Conservation (phyloP, 2,888 invertebrate species). For the Sturmia bella region DNA sequence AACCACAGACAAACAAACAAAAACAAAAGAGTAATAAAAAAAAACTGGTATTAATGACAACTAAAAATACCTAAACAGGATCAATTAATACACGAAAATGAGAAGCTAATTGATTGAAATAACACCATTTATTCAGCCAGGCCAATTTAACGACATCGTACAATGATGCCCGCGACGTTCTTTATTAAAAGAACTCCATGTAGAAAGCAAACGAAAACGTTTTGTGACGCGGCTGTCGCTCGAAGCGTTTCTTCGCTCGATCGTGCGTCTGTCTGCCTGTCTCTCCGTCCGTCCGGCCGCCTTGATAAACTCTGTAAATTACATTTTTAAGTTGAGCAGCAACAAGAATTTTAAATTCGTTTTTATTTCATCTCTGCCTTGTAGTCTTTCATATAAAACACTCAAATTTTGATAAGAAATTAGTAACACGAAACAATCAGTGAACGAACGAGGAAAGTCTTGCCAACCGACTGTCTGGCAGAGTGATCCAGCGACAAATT, state of each 20-base stretch:
- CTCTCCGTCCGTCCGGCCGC: not conserved
- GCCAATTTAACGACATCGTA: too few relatives aligned
- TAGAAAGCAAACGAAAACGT: slow-evolving; percentile 36
- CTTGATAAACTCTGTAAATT: slow-evolving; percentile 41
- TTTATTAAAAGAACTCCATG: slow-evolving; percentile 31
- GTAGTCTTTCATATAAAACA: slow-evolving; percentile 35
- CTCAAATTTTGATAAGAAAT: slow-evolving; percentile 57
- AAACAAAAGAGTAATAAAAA: not conserved
- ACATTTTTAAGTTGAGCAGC: slow-evolving; percentile 43
- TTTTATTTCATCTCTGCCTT: slow-evolving; percentile 29
- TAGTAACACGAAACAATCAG: slow-evolving; percentile 52
- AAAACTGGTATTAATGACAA: slow-evolving; percentile 60
- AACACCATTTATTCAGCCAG: slow-evolving; percentile 51
- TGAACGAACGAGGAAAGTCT: slow-evolving; percentile 37
- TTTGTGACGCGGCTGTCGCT: slow-evolving; percentile 21
- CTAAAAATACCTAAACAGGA: slow-evolving; percentile 61
- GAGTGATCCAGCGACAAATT: not conserved
- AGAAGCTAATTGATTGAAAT: slow-evolving; percentile 64
- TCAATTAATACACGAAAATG: slow-evolving; percentile 53
- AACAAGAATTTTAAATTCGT: slow-evolving; percentile 50
- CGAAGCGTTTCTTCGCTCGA: too few relatives aligned
- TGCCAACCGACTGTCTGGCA: slow-evolving; percentile 11
- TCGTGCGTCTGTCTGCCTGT: not conserved
- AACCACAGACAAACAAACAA: slow-evolving; percentile 11
- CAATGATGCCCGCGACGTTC: too few relatives aligned